Evolutionary conservation across 2,113 vertebrate species (phyloP), one percentile per base, ranked within the genome.

Genomic region (Drymodes brunneopygia): DNA sequence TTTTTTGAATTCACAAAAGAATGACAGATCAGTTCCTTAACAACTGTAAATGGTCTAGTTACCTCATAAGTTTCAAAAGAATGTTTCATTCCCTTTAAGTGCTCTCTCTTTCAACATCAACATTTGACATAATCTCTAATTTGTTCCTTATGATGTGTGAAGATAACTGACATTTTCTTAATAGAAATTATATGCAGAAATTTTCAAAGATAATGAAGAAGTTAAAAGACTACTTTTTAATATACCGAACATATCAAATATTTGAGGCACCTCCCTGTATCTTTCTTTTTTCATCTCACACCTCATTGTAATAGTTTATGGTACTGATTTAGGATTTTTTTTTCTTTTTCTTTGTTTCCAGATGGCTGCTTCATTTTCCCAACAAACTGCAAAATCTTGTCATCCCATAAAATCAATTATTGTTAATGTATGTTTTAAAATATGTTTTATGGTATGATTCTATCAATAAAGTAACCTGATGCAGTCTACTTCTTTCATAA

Each of bases 91-190:
- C 8, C 74, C 42, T n/a, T 77, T 22, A n/a, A 69, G 45, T 28
- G 25, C 7, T 40, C 11, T 64, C 8, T 47, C 15, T 15, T 40
- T 40, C 50, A 60, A 23, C 2, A 45, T 15, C 22, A 45, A 12
- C 6, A 42, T 71, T 86, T 86, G 24, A 48, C 7, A 27, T 16
- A 15, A 47, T 51, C 12, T 74, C 11, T 62, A 44, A 38, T 56
- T 71, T 31, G 3, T 35, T 61, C 12, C 14, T 70, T 61, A 47
- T 0, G 0, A 27, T 31, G 3, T 36, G 14, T 22, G 11, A 54
- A 38, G 35, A n/a, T 47, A 75, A 40, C 5, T 54, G 22, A 6
- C 4, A 10, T 83, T 56, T 81, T 85, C 25, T 81, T 85, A 31
- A 19, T 2, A 65, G 24, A 64, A 84, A 29, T 64, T 47, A 57